Conservation (phyloP, 2,113 vertebrate species). For the Sinocyclocheilus grahami region DNA sequence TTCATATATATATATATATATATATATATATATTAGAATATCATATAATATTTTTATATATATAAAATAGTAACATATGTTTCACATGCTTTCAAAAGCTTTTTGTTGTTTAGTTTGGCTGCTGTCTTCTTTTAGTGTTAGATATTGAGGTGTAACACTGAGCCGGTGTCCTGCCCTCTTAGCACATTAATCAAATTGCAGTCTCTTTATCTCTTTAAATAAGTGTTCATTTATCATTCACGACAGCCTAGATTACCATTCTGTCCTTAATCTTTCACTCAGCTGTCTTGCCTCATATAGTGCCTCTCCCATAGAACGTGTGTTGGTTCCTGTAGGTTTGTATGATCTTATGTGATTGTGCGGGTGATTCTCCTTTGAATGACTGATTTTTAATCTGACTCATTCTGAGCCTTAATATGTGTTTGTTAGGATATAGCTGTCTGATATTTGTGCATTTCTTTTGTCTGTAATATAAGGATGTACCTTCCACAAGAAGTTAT, state of each 20-base stretch:
- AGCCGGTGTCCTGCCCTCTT: not conserved
- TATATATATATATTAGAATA: not conserved
- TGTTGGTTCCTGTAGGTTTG: not conserved
- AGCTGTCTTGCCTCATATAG: not conserved
- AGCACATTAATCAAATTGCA: slow-evolving; percentile 32
- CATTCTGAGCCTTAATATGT: not conserved
- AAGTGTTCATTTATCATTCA: slow-evolving; percentile 30
- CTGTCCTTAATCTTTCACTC: not conserved
- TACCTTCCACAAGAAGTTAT: not conserved
- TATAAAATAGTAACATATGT: too few relatives aligned
- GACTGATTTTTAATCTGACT: not conserved
- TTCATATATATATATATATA: not conserved
- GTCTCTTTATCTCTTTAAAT: slow-evolving; percentile 18
- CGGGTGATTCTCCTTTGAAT: not conserved
- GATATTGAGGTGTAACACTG: slow-evolving; percentile 2
- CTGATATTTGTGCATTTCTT: not conserved
- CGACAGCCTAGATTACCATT: slow-evolving; percentile 16
- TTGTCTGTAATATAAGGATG: not conserved
- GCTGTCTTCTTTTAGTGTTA: not conserved
- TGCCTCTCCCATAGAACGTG: not conserved
- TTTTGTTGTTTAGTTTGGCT: not conserved
- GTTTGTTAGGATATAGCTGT: not conserved
- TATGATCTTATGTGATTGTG: not conserved
- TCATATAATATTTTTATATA: too few relatives aligned
- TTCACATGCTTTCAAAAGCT: not conserved